These are phyloP conservation scores for Harpalus rubripes DNA, from an alignment of 2,888 invertebrate species.

Conservation along the genomic window DNA sequence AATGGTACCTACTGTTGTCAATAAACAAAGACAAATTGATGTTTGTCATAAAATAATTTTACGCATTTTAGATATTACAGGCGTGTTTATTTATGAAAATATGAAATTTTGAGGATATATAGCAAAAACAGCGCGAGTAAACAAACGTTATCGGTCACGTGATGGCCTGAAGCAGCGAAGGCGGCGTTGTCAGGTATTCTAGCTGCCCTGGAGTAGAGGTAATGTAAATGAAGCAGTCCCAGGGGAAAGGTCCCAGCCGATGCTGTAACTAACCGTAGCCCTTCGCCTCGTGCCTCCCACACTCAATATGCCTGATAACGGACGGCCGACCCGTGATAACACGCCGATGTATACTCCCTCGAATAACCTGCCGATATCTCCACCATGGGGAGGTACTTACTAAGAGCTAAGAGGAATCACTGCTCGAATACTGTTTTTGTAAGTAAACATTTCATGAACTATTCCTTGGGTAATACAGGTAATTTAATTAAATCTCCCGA, in stretches of 20 bases:
- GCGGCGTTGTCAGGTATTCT: not conserved
- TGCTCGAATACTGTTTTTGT: not conserved
- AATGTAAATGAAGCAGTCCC: conserved; percentile 59
- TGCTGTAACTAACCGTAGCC: conserved; percentile 38
- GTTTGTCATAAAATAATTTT: not conserved
- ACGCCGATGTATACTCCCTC: conserved; percentile 10
- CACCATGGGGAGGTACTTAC: conserved; percentile 3
- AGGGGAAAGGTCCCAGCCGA: conserved; percentile 43
- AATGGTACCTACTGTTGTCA: no score
- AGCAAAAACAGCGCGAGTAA: conserved; percentile 3
- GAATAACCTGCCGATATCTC: conserved; percentile 12
- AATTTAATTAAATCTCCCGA: not conserved
- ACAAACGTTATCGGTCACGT: conserved; percentile 46
- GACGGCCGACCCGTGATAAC: conserved; percentile 41
- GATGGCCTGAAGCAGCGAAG: not conserved
- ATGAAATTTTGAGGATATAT: not conserved
- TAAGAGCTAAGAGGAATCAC: not conserved
- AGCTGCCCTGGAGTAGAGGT: conserved; percentile 1
- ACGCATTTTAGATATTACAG: not conserved
- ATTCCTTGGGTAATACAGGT: not conserved
- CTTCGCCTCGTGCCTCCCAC: not conserved
- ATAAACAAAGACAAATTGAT: not conserved
- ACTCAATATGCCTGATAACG: conserved; percentile 55
- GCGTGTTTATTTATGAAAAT: not conserved
- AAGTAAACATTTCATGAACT: not conserved